Base-by-base conservation (phyloP, 2,797 vertebrate genomes). In the Hippocampus kuda region DNA sequence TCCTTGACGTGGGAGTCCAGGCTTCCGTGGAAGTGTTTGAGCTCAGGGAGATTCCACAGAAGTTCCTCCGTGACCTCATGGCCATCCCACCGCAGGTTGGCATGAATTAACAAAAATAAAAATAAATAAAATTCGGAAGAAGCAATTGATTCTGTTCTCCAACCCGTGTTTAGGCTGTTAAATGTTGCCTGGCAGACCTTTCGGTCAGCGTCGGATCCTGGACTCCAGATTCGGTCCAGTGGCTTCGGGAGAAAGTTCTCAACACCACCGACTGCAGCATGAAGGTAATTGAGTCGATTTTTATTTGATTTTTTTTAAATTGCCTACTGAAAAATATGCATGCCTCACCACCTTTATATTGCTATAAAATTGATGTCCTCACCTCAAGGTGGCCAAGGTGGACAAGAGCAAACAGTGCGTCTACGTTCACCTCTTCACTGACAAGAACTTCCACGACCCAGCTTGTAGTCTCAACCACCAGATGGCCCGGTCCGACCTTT, bases 161-260 rank as follows among this genome's bases (percentile, higher is more conserved):
- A 12, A 27, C 54, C 5, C 77, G 68, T 83, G 68, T 83, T 70
- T 75, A 98, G 96, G 93, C 91, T 69, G 82, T 94, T 66, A 96
- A 93, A 81, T 97, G 95, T 86, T 94, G 92, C 76, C 88, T 98
- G 49, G 93, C 94, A n/a, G 94, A 96, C 81, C 83, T 98, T 72
- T 91, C 91, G 1, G 91, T 93, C 46, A 88, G 84, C 2, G 87
- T 93, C 69, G 92, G 94, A 70, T 94, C 94, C 82, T 98, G 96
- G 96, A 97, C 93, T 69, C 93, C 94, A 42, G 95, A 98, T 75
- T 92, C 94, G 70, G 94, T 98, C 48, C 91, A 96, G 77, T 95
- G 95, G 94, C 89, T 98, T 51, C 90, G 94, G 88, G 94, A 96
- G 76, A 89, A 91, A 72, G 93, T 94, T 68, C 86, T 94, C 68